These are phyloP conservation scores for Charadrius vociferus DNA, from an alignment of 2,113 vertebrate genomes.

Conservation along the genomic window DNA sequence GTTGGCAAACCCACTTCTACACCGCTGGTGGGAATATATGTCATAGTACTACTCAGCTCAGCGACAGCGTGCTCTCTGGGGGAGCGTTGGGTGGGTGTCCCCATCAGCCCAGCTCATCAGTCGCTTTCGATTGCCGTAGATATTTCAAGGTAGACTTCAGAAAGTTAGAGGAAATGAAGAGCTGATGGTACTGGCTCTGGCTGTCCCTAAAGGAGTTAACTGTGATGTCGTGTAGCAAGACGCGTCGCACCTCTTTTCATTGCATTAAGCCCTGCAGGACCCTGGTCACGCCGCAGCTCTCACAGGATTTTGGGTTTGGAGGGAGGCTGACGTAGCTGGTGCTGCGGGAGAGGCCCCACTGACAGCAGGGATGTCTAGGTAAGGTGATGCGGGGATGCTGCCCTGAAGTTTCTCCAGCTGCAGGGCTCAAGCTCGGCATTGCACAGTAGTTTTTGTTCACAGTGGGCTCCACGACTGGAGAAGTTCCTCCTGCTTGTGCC, in stretches of 20 bases:
- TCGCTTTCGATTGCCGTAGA: neutral
- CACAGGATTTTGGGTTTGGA: neutral
- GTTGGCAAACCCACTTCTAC: neutral
- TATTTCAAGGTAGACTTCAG: neutral
- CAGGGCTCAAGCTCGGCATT: neutral
- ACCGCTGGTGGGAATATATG: rapidly evolving
- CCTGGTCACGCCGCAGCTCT: neutral
- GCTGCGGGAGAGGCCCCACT: neutral
- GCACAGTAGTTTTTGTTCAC: neutral
- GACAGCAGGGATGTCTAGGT: neutral
- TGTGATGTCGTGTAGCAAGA: neutral
- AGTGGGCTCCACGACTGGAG: neutral
- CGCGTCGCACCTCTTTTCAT: rapidly evolving
- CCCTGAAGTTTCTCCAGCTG: neutral
- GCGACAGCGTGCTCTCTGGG: rapidly evolving
- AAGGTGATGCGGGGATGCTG: neutral
- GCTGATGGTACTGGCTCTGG: neutral
- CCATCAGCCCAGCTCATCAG: neutral
- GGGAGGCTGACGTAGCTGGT: neutral
- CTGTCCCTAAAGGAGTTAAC: neutral
- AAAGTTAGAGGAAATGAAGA: neutral
- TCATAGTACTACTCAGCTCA: rapidly evolving
- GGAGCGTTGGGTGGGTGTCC: neutral
- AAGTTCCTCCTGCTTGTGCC: neutral
- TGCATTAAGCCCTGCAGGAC: neutral